These are phyloP conservation scores for Podotricha telesiphe DNA, from an alignment of 2,888 invertebrate genomes.

Conservation along the genomic window DNA sequence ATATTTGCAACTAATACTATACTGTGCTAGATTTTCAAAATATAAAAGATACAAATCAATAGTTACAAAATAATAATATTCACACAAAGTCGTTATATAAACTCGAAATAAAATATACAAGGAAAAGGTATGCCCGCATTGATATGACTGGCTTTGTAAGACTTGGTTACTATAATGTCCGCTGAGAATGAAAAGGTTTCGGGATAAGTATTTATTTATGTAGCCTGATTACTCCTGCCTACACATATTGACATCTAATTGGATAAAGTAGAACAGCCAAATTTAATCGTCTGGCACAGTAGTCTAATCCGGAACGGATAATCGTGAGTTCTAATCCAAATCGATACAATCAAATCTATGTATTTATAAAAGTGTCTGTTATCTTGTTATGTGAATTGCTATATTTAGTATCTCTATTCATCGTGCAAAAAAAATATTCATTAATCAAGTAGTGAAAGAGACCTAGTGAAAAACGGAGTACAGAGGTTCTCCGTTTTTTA, in stretches of 20 bases:
- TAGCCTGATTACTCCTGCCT: conserved; percentile 25
- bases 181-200: conserved; percentile 23
- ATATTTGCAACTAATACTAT: too few relatives aligned
- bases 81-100: conserved; percentile 2
- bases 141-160: conserved; percentile 29
- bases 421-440: too few relatives aligned
- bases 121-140: conserved; percentile 28
- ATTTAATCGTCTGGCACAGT: neutral
- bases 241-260: conserved; percentile 13
- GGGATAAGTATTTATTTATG: conserved; percentile 24
- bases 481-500: too few relatives aligned
- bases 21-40: too few relatives aligned
- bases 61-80: neutral
- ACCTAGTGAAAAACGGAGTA: too few relatives aligned
- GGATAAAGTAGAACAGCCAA: conserved; percentile 8
- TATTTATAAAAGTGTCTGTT: too few relatives aligned
- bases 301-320: too few relatives aligned
- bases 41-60: neutral
- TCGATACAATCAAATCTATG: too few relatives aligned
- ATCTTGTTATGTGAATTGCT: too few relatives aligned
- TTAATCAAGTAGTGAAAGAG: too few relatives aligned
- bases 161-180: conserved; percentile 27
- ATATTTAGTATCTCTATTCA: too few relatives aligned
- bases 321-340: too few relatives aligned
- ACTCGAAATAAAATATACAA: conserved; percentile 36